phyloP scores from a whole-genome alignment of 1,140 invertebrate species.

The Drosophila insularis region DNA sequence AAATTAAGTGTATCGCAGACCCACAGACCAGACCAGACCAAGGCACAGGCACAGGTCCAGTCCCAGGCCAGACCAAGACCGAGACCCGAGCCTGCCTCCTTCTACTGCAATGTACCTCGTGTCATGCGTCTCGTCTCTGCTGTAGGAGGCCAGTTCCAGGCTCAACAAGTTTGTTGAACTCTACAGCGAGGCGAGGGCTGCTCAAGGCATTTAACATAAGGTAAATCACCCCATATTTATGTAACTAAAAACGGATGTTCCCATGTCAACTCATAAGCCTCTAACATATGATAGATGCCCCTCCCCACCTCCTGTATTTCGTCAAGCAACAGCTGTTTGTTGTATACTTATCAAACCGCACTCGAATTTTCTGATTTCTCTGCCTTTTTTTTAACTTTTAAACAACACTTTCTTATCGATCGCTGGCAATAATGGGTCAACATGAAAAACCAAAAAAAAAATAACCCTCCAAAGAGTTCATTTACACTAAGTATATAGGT shows the following conservation, averaged over 20 bases:
- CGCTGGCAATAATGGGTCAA: constrained; percentile 61
- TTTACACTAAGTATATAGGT: constrained; percentile 53
- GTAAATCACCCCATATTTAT: constrained; percentile 34
- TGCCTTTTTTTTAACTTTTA: constrained; percentile 27
- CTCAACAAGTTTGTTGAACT: constrained; percentile 69
- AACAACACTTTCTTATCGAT: constrained; percentile 51
- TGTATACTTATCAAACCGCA: constrained; percentile 61
- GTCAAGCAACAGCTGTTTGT: constrained; percentile 59
- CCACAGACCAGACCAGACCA: constrained; percentile 39
- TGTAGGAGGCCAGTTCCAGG: constrained; percentile 35
- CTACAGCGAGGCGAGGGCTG: constrained; percentile 46
- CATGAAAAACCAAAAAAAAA: constrained; percentile 2
- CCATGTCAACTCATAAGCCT: constrained; percentile 71
- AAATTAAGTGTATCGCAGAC: constrained; percentile 75
- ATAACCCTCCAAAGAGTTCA: constrained; percentile 48
- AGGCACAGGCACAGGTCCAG: too few relatives aligned
- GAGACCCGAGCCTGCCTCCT: constrained; percentile 5
- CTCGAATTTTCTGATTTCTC: constrained; percentile 37
- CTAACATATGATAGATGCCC: constrained; percentile 62
- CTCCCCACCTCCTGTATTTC: neutral
- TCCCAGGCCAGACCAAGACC: neutral
- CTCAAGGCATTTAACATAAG: constrained; percentile 35
- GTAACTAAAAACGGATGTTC: constrained; percentile 54
- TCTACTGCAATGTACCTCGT: neutral
- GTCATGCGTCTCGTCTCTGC: constrained; percentile 13